Evolutionary conservation across 2,888 invertebrate species (phyloP).

Genomic region (Laothoe populi): DNA sequence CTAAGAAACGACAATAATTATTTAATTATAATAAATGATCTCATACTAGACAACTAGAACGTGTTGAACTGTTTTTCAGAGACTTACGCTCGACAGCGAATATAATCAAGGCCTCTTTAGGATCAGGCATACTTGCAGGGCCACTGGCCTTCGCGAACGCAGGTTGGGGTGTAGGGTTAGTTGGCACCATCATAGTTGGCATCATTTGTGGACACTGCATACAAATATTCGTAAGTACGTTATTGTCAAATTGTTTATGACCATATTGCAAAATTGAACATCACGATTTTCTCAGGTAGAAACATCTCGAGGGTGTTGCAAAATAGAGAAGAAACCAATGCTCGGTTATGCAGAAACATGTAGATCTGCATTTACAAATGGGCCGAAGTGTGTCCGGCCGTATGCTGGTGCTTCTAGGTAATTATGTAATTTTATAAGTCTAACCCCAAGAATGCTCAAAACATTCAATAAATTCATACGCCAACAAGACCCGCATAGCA

Average conservation of each 20-base stretch:
- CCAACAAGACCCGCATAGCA: too few species aligned
- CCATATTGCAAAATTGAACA: conserved; percentile 9
- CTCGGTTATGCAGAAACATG: conserved; percentile 87
- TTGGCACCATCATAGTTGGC: conserved; percentile 78
- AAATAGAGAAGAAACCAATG: conserved; percentile 74
- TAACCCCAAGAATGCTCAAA: too few species aligned
- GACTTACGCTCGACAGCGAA: conserved; percentile 74
- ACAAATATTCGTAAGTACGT: conserved; percentile 70
- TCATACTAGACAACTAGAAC: background rate
- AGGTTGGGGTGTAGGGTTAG: conserved; percentile 87
- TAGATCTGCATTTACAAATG: conserved; percentile 84
- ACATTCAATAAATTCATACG: too few species aligned
- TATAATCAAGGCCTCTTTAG: conserved; percentile 82
- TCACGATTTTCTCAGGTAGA: conserved; percentile 60
- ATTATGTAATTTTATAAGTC: too few species aligned
- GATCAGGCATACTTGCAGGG: conserved; percentile 90
- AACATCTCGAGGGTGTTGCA: conserved; percentile 74
- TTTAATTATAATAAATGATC: background rate
- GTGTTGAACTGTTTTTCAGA: conserved; percentile 48
- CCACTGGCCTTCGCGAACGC: conserved; percentile 88
- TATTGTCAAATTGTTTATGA: conserved; percentile 21
- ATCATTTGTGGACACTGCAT: conserved; percentile 78
- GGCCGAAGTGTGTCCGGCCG: conserved; percentile 78
- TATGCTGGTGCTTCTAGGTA: conserved; percentile 83
- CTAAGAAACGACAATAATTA: background rate